These are phyloP conservation scores for Heloderma charlesbogerti DNA, from an alignment of 2,113 vertebrate species.

Conservation along the genomic window DNA sequence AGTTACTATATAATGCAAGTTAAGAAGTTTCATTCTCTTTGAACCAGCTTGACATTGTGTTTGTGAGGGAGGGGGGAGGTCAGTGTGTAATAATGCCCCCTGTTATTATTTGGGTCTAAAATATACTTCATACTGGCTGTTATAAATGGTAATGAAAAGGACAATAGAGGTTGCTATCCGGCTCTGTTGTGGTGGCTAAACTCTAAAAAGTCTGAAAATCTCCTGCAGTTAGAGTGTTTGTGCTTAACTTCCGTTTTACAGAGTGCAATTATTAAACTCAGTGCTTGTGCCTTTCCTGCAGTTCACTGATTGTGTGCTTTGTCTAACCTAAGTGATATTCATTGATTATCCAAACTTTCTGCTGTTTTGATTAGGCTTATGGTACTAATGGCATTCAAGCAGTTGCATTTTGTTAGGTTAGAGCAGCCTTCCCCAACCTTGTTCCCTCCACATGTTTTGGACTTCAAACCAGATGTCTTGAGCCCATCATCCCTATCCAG, in stretches of 20 bases:
- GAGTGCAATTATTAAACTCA: not conserved
- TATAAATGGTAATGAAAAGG: not conserved
- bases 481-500: too few relatives aligned
- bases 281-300: not conserved
- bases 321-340: not conserved
- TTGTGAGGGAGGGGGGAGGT: too few relatives aligned
- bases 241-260: not conserved
- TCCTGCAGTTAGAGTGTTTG: not conserved
- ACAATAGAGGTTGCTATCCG: not conserved
- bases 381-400: not conserved
- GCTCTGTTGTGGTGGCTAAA: not conserved
- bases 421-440: not conserved
- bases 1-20: not conserved
- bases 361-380: not conserved
- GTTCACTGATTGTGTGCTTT: not conserved
- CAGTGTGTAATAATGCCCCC: not conserved
- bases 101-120: not conserved
- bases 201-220: not conserved
- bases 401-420: not conserved
- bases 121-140: not conserved
- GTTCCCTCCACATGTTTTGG: too few relatives aligned
- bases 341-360: not conserved
- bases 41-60: not conserved
- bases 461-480: too few relatives aligned
- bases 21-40: not conserved